phyloP scores from a whole-genome alignment of 2,797 vertebrate species.

The Acridotheres tristis region DNA sequence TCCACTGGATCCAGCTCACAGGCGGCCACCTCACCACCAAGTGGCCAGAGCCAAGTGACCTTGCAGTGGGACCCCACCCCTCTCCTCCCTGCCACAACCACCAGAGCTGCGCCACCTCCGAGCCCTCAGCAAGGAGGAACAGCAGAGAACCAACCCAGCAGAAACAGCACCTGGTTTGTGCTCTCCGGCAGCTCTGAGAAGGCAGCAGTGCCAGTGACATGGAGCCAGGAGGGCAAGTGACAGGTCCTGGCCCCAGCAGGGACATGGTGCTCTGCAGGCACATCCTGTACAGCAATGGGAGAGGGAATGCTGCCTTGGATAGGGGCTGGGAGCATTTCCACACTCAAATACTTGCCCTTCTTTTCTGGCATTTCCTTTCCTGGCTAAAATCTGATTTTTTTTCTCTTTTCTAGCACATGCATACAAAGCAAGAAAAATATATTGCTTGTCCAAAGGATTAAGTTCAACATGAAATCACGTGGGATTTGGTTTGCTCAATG shows the following conservation, averaged over 20 bases:
- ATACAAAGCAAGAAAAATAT: not conserved
- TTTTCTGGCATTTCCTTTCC: not conserved
- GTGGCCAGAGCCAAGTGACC: not conserved
- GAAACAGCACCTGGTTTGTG: not conserved
- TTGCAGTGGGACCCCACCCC: fast-evolving
- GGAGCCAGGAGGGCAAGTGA: not conserved
- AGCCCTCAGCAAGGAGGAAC: not conserved
- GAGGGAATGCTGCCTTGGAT: not conserved
- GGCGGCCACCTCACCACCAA: fast-evolving
- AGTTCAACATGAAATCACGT: not conserved
- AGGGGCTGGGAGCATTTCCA: not conserved
- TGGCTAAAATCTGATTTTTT: not conserved
- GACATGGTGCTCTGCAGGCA: not conserved
- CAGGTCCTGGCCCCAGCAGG: fast-evolving
- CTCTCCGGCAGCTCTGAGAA: not conserved
- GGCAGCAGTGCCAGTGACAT: not conserved
- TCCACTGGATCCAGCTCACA: not conserved
- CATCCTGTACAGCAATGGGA: fast-evolving
- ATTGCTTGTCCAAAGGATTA: not conserved
- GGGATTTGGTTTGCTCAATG: not conserved
- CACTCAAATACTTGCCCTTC: not conserved
- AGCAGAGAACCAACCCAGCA: not conserved
- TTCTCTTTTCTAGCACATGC: not conserved
- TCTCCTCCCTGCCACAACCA: fast-evolving
- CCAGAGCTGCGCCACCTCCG: fast-evolving